Percentiles rank a stretch among this genome's conserved stretches.
Conservation (phyloP, 2,113 vertebrate genomes). For the Todiramphus chloris region DNA sequence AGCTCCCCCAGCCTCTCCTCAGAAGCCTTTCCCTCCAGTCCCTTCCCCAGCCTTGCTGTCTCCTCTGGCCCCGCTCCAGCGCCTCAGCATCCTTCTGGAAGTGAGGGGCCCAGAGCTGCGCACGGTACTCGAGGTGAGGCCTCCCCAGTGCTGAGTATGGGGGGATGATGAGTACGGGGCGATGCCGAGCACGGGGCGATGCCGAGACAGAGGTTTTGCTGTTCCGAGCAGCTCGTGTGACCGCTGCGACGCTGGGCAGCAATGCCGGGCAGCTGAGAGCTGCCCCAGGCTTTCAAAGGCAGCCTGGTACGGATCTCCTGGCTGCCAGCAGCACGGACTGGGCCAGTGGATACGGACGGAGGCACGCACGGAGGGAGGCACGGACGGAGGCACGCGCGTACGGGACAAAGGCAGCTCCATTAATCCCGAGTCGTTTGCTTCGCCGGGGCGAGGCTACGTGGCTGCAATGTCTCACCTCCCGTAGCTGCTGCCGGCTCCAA, state of each 20-base stretch:
- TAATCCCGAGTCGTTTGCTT: rapidly evolving
- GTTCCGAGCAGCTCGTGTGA: rapidly evolving
- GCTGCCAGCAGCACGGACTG: rapidly evolving
- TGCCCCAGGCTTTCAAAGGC: neutral
- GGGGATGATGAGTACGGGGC: no score
- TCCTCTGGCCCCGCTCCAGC: no score
- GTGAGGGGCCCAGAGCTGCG: no score
- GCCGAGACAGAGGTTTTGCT: neutral
- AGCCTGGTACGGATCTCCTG: neutral
- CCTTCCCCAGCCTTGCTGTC: no score
- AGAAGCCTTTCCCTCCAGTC: no score
- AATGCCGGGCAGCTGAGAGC: neutral
- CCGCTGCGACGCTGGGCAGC: rapidly evolving
- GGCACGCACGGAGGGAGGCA: no score
- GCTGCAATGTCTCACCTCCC: rapidly evolving
- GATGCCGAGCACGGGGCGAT: no score
- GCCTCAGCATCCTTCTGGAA: no score
- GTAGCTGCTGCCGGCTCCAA: neutral
- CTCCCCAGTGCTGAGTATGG: no score
- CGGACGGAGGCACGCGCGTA: rapidly evolving
- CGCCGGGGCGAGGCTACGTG: neutral
- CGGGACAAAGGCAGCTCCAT: neutral
- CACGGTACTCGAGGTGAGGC: no score
- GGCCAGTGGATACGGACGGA: rapidly evolving
- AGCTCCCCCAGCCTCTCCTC: no score